These are phyloP conservation scores for Masnerella sp. DNA, from an alignment of 2,888 invertebrate species.

Conservation along the genomic window DNA sequence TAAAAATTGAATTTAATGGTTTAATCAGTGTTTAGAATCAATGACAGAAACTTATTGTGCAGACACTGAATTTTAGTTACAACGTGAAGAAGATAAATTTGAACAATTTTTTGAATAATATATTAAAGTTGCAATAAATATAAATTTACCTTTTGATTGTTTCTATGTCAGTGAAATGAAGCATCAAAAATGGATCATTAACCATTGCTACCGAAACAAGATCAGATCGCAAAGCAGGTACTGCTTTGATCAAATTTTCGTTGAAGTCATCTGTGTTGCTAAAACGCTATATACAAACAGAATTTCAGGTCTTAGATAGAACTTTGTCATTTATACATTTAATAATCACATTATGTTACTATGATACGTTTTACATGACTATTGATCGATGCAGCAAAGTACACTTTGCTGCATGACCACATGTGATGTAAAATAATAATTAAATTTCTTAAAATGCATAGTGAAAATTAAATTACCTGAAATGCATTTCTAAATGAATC, in stretches of 20 bases:
- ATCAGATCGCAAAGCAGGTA: slow-evolving; percentile 85
- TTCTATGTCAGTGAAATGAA: slow-evolving; percentile 83
- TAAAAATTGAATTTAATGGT: too few relatives aligned
- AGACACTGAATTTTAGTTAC: too few relatives aligned
- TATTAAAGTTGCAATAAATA: not conserved
- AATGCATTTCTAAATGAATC: slow-evolving; percentile 84
- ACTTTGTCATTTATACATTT: not conserved
- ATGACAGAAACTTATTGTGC: too few relatives aligned
- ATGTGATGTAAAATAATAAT: not conserved
- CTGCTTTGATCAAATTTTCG: slow-evolving; percentile 84
- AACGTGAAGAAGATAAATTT: too few relatives aligned
- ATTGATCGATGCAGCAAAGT: too few relatives aligned
- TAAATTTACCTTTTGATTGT: slow-evolving; percentile 80
- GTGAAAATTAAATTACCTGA: slow-evolving; percentile 78
- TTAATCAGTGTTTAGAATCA: too few relatives aligned
- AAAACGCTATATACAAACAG: slow-evolving; percentile 65
- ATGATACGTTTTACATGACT: too few relatives aligned
- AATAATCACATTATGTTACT: not conserved
- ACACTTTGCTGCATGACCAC: too few relatives aligned
- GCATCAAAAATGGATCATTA: slow-evolving; percentile 87
- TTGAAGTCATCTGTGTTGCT: slow-evolving; percentile 79
- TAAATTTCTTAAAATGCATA: not conserved
- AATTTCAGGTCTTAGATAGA: not conserved
- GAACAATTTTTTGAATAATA: too few relatives aligned
- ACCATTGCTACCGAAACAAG: slow-evolving; percentile 86